A percentile compares a stretch with the other conserved stretches of the same genome.
These are phyloP conservation scores for Mythimna impura DNA, from an alignment of 2,888 invertebrate species.

Conservation along the genomic window DNA sequence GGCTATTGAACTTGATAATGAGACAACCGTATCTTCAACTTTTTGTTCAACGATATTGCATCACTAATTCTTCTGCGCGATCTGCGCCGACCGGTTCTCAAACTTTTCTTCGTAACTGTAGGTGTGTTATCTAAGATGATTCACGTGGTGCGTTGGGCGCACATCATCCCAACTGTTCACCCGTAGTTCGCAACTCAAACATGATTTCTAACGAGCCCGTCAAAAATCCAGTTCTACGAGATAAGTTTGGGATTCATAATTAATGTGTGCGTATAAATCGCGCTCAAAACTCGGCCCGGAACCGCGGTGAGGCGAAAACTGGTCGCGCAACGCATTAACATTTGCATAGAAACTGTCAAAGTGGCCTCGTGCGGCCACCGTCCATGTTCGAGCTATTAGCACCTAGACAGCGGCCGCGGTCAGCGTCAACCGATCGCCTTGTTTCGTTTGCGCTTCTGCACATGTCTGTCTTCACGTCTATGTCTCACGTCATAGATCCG, in stretches of 20 bases:
- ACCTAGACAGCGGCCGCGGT: conserved; percentile 77
- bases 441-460: conserved; percentile 74
- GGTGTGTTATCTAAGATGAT: conserved; percentile 69
- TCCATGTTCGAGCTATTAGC: conserved; percentile 82
- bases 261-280: conserved; percentile 83
- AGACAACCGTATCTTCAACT: conserved; percentile 83
- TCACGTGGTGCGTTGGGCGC: conserved; percentile 64
- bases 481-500: conserved; percentile 51
- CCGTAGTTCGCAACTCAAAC: conserved; percentile 46
- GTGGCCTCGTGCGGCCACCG: conserved; percentile 78
- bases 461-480: conserved; percentile 64
- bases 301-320: conserved; percentile 86
- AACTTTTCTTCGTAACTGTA: conserved; percentile 61
- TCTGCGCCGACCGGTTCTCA: conserved; percentile 67
- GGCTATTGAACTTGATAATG: conserved; percentile 91
- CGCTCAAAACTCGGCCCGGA: conserved; percentile 85
- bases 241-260: conserved; percentile 75
- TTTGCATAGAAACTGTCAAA: conserved; percentile 90
- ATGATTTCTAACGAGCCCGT: conserved; percentile 62
- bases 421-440: conserved; percentile 67
- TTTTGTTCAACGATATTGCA: conserved; percentile 84
- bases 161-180: conserved; percentile 30
- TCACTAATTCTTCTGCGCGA: conserved; percentile 80
- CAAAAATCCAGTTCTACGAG: conserved; percentile 80
- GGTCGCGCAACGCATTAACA: conserved; percentile 87